Percentiles rank a stretch among this genome's conserved stretches.
Evolutionary conservation across 2,888 invertebrate genomes (phyloP).

Genomic region (Cantharis lateralis): DNA sequence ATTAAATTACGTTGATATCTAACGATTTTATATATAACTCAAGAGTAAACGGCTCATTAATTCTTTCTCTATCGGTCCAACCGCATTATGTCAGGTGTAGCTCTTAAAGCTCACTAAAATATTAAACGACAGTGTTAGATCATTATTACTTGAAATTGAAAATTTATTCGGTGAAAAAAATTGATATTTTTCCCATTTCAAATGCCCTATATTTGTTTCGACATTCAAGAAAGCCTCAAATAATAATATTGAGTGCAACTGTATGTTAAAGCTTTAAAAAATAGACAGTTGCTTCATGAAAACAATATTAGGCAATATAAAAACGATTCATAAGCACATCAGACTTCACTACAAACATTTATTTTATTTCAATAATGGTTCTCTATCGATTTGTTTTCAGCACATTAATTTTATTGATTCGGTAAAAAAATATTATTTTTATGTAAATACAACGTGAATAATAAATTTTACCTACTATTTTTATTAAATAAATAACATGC

Average conservation of each 20-base stretch:
- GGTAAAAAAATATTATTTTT: background rate
- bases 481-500: background rate
- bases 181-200: background rate
- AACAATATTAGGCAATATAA: background rate
- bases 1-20: too few relatives aligned
- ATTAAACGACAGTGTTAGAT: background rate
- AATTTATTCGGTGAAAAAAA: background rate
- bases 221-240: background rate
- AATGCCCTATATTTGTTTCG: background rate
- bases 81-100: too few relatives aligned
- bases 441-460: background rate
- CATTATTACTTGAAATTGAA: background rate
- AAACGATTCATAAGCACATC: background rate
- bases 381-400: background rate
- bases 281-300: background rate
- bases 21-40: too few relatives aligned
- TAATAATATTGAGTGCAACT: background rate
- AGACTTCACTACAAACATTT: background rate
- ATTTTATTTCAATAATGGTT: background rate
- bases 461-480: background rate
- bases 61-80: too few relatives aligned
- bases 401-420: background rate
- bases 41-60: too few relatives aligned
- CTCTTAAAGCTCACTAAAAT: background rate
- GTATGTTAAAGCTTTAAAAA: background rate